phyloP scores from a whole-genome alignment of 2,888 invertebrate species.

The Anthophora plumipes region DNA sequence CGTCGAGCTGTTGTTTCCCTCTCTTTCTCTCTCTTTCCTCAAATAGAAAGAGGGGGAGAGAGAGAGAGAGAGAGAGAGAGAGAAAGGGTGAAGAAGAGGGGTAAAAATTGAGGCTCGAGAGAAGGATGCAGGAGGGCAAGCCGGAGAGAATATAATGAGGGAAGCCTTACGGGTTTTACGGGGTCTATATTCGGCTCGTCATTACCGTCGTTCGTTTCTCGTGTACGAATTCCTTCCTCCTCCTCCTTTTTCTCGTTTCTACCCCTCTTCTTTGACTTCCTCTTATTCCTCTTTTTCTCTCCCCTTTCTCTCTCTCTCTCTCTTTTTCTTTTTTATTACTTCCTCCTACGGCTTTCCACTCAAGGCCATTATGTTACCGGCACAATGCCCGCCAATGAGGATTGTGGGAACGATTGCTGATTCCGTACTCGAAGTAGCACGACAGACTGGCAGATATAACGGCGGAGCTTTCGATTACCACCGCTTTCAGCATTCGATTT shows the following conservation, averaged over 20 bases:
- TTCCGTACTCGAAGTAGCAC: slow-evolving; percentile 36
- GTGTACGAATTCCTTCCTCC: slow-evolving; percentile 51
- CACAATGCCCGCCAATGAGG: slow-evolving; percentile 65
- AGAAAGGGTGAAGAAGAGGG: slow-evolving; percentile 36
- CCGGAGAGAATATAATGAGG: slow-evolving; percentile 74
- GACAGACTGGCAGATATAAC: slow-evolving; percentile 17
- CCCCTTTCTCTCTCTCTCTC: slow-evolving; percentile 15
- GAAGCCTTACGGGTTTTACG: slow-evolving; percentile 69
- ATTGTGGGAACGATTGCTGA: slow-evolving; percentile 54
- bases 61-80: background rate
- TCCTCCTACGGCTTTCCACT: slow-evolving; percentile 52
- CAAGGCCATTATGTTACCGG: slow-evolving; percentile 67
- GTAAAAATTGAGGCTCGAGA: slow-evolving; percentile 49
- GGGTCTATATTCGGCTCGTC: slow-evolving; percentile 71
- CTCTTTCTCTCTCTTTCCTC: slow-evolving; percentile 26
- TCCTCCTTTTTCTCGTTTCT: slow-evolving; percentile 16
- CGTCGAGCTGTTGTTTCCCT: slow-evolving; percentile 25
- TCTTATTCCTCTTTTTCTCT: slow-evolving; percentile 11
- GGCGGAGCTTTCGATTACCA: slow-evolving; percentile 43
- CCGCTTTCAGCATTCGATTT: slow-evolving; percentile 11
- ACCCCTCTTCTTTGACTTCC: slow-evolving; percentile 13
- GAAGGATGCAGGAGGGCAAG: slow-evolving; percentile 24
- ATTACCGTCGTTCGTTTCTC: slow-evolving; percentile 71
- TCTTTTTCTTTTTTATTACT: slow-evolving; percentile 46
- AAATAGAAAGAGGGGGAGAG: no score